Evolutionary conservation across 2,113 vertebrate species (phyloP).

Genomic region (Felis catus): F.catus_Fca126_mat1.0 CM031415.1:15649001-15649500

Average conservation of each 20-base stretch:
- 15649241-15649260: not conserved
- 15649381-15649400: too few species aligned
- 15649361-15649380: not conserved
- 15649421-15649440: too few species aligned
- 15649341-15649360: not conserved
- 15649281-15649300: not conserved
- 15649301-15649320: not conserved
- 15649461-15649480: too few species aligned
- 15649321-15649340: not conserved
- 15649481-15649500: too few species aligned
- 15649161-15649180: not conserved
- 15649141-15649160: accelerated
- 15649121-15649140: not conserved
- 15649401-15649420: too few species aligned
- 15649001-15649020: not conserved
- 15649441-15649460: too few species aligned
- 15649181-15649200: not conserved
- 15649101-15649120: not conserved
- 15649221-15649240: not conserved
- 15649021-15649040: not conserved
- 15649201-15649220: not conserved
- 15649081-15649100: not conserved
- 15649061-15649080: not conserved
- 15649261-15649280: not conserved
- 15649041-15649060: not conserved